phyloP scores from a whole-genome alignment of 2,888 invertebrate species.

The Tetragonisca angustula region DNA sequence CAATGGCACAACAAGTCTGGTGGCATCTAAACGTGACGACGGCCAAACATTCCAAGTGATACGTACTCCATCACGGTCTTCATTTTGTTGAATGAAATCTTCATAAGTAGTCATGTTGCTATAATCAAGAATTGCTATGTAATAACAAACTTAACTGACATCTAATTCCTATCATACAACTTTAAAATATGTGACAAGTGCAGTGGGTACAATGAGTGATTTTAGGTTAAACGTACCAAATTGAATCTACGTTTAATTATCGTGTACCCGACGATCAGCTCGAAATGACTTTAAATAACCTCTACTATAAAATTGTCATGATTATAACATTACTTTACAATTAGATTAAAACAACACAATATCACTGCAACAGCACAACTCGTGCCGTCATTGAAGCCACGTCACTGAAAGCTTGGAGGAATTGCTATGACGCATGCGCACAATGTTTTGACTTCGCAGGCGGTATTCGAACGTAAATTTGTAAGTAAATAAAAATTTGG shows the following conservation, averaged over 20 bases:
- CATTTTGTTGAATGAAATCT: constrained; percentile 98
- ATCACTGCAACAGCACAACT: constrained; percentile 48
- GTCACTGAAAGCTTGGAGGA: constrained; percentile 58
- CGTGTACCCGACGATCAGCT: constrained; percentile 3
- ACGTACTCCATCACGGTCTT: constrained; percentile 98
- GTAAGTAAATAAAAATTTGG: not conserved
- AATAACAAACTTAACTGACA: not conserved
- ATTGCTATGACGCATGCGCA: constrained; percentile 50
- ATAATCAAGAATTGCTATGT: not conserved
- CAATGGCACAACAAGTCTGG: constrained; percentile 97
- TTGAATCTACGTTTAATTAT: constrained; percentile 14
- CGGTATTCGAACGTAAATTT: constrained; percentile 35
- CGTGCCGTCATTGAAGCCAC: constrained; percentile 67
- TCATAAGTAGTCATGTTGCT: constrained; percentile 93
- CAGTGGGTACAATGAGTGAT: not conserved
- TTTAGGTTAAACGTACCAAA: constrained; percentile 53
- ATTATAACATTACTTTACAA: constrained; percentile 38
- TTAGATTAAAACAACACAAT: constrained; percentile 20
- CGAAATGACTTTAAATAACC: constrained; percentile 1
- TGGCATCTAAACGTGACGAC: constrained; percentile 97
- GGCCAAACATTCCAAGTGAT: constrained; percentile 99
- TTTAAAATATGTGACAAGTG: constrained; percentile 53
- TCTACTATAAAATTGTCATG: constrained; percentile 45
- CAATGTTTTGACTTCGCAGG: constrained; percentile 13
- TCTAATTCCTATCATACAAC: not conserved